phyloP scores from a whole-genome alignment of 2,888 invertebrate species.

The Apotomis capreana region DNA sequence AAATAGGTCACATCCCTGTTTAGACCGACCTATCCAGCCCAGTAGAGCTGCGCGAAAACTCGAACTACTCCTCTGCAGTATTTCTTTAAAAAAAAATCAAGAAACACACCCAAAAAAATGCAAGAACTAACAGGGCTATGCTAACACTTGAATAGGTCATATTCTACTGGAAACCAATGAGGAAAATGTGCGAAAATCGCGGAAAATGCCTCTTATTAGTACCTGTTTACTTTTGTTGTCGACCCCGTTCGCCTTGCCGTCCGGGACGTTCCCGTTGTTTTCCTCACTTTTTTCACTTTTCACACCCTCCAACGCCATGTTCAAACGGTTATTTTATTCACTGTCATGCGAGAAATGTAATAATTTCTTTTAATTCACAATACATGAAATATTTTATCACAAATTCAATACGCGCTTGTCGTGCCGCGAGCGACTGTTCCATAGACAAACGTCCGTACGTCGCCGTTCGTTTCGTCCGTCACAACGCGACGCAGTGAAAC shows the following conservation, averaged over 20 bases:
- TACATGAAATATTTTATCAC: conserved; percentile 65
- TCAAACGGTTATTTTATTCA: conserved; percentile 74
- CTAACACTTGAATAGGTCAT: conserved; percentile 8
- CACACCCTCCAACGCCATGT: conserved; percentile 82
- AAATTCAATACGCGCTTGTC: conserved; percentile 68
- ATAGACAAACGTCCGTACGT: conserved; percentile 67
- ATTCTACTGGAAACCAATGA: conserved; percentile 43
- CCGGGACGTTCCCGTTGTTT: conserved; percentile 79
- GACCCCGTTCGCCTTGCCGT: conserved; percentile 82
- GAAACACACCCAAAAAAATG: conserved; percentile 42
- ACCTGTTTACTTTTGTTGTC: conserved; percentile 85
- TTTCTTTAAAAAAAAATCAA: conserved; percentile 37
- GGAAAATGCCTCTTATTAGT: conserved; percentile 59
- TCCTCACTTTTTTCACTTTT: conserved; percentile 82
- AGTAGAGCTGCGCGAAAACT: conserved; percentile 70
- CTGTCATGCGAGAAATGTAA: conserved; percentile 74
- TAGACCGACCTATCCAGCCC: conserved; percentile 62
- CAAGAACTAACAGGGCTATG: conserved; percentile 2
- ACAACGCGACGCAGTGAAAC: conserved; percentile 57
- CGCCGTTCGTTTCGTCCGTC: conserved; percentile 53
- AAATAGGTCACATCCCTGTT: conserved; percentile 79
- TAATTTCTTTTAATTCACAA: conserved; percentile 65
- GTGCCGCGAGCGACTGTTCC: conserved; percentile 62
- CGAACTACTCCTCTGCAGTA: conserved; percentile 47
- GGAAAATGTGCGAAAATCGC: conserved; percentile 53